phyloP scores from a whole-genome alignment of 2,113 vertebrate genomes.

The Sceloporus tristichus region DNA sequence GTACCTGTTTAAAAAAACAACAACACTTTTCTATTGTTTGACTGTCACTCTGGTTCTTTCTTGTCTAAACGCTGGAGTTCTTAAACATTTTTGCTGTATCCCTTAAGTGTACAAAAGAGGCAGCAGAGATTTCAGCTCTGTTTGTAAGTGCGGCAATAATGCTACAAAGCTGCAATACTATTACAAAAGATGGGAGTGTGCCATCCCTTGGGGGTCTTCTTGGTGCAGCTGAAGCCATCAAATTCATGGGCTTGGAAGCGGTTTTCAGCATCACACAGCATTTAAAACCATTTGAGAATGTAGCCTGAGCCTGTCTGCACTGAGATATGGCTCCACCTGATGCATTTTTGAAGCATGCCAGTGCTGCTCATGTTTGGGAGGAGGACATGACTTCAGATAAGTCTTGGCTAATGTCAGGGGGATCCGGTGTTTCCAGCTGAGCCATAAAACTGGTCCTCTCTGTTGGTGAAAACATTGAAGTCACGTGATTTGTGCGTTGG shows the following conservation, averaged over 20 bases:
- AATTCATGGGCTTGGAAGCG: slow-evolving; percentile 51
- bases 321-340: slow-evolving; percentile 22
- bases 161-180: background rate
- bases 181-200: background rate
- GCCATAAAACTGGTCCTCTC: background rate
- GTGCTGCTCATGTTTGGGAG: fast-evolving
- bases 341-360: slow-evolving; percentile 38
- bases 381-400: background rate
- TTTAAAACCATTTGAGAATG: slow-evolving; percentile 53
- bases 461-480: background rate
- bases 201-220: background rate
- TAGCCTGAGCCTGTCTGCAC: background rate
- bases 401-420: background rate
- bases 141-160: slow-evolving; percentile 6
- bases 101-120: background rate
- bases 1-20: background rate
- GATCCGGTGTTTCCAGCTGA: slow-evolving; percentile 26
- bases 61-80: background rate
- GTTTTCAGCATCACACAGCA: background rate
- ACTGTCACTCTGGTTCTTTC: background rate
- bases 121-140: background rate
- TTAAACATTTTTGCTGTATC: background rate
- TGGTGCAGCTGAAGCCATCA: background rate
- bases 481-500: slow-evolving; percentile 7
- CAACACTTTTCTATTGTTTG: background rate